These are phyloP conservation scores for Dasyprocta punctata DNA, from an alignment of 2,113 vertebrate species.

Conservation along the genomic window DNA sequence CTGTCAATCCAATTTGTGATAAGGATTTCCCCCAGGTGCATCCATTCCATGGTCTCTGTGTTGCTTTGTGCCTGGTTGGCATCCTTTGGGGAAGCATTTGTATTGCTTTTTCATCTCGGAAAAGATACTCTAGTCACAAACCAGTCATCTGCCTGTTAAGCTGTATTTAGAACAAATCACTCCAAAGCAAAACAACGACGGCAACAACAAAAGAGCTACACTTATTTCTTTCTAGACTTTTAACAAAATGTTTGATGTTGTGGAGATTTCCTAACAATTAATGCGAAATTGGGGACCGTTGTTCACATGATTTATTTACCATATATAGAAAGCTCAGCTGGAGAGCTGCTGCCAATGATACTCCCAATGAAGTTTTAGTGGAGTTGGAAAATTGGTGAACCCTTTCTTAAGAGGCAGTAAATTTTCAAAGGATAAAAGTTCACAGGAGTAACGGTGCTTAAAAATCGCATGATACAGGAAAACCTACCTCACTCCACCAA, in stretches of 20 bases:
- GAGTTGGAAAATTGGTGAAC: conserved; percentile 71
- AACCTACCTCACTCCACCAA: background rate
- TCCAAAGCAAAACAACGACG: conserved; percentile 87
- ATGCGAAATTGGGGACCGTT: conserved; percentile 87
- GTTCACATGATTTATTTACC: conserved; percentile 87
- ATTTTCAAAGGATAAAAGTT: conserved; percentile 60
- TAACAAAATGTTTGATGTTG: conserved; percentile 89
- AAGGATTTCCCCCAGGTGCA: conserved; percentile 70
- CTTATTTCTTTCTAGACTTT: conserved; percentile 85
- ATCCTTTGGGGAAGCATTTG: conserved; percentile 72
- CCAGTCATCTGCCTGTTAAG: conserved; percentile 89
- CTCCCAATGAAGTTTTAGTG: conserved; percentile 61
- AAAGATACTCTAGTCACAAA: conserved; percentile 85
- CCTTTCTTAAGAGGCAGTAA: conserved; percentile 55
- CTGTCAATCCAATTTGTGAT: background rate
- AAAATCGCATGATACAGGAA: background rate
- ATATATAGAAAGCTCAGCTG: conserved; percentile 86
- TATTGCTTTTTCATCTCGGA: conserved; percentile 79
- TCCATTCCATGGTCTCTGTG: conserved; percentile 44
- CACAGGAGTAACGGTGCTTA: conserved; percentile 41
- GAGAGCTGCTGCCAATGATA: conserved; percentile 72
- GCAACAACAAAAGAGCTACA: conserved; percentile 85
- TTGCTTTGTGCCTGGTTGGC: conserved; percentile 60
- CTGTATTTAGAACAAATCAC: conserved; percentile 89
- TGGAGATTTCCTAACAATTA: conserved; percentile 88